Evolutionary conservation across 1,140 invertebrate genomes (phyloP).

Genomic region (Drosophila arizonae): DNA sequence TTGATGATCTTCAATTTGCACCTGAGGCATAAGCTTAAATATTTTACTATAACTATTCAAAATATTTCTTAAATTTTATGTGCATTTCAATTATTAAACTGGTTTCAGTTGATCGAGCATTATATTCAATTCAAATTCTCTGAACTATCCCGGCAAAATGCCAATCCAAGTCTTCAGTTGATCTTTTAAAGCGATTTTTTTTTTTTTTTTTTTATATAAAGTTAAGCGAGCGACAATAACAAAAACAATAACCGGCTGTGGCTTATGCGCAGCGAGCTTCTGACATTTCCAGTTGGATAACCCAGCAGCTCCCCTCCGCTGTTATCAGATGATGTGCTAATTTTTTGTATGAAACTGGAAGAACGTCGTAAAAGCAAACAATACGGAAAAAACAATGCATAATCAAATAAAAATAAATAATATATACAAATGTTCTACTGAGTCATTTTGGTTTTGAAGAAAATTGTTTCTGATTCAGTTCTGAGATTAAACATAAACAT

Average conservation of each 20-base stretch:
- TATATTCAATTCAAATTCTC: slow-evolving; percentile 4
- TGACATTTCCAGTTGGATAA: slow-evolving; percentile 55
- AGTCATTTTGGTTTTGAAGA: slow-evolving; percentile 21
- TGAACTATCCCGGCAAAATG: slow-evolving; percentile 5
- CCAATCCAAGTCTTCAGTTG: slow-evolving; percentile 17
- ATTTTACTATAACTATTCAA: neutral
- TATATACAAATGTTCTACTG: slow-evolving; percentile 10
- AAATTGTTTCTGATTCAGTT: slow-evolving; percentile 29
- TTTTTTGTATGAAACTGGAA: slow-evolving; percentile 30
- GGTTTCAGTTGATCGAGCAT: neutral
- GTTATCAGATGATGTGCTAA: slow-evolving; percentile 44
- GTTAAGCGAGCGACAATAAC: slow-evolving; percentile 18
- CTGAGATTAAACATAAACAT: slow-evolving; percentile 22
- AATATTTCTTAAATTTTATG: slow-evolving; percentile 1
- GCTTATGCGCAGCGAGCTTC: slow-evolving; percentile 27
- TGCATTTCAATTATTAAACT: slow-evolving; percentile 7
- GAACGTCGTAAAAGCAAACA: neutral
- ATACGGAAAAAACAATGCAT: slow-evolving; percentile 4
- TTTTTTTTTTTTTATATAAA: too few species aligned
- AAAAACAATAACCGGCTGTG: slow-evolving; percentile 49
- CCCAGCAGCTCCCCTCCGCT: neutral
- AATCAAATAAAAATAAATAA: slow-evolving; percentile 5
- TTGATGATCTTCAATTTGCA: neutral
- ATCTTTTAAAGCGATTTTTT: slow-evolving; percentile 1
- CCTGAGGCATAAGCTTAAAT: neutral